Conservation (phyloP, 2,113 vertebrate species). For the Bungarus multicinctus region DNA sequence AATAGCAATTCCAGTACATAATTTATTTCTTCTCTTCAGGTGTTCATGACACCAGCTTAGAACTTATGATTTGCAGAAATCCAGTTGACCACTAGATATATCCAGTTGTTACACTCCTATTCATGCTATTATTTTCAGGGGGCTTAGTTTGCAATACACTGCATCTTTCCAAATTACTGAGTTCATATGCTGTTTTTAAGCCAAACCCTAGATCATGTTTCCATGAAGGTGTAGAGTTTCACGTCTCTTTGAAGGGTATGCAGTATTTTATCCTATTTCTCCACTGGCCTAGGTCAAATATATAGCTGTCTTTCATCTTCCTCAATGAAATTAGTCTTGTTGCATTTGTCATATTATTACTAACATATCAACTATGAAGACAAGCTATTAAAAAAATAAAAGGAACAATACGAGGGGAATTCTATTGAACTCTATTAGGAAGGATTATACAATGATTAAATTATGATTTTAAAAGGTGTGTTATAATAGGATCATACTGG, state of each 20-base stretch:
- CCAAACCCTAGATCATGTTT: background rate
- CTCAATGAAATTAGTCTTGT: background rate
- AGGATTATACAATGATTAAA: slow-evolving; percentile 22
- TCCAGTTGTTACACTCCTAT: background rate
- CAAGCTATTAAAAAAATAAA: slow-evolving; percentile 3
- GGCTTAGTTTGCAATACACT: background rate
- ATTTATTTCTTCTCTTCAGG: background rate
- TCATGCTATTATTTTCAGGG: background rate
- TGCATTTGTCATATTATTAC: slow-evolving; percentile 9
- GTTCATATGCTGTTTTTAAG: background rate
- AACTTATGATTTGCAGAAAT: background rate
- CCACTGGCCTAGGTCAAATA: slow-evolving; percentile 1
- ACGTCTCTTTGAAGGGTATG: background rate
- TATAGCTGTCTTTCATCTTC: slow-evolving; percentile 5
- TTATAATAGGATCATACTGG: background rate
- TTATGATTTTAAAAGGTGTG: background rate
- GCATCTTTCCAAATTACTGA: background rate
- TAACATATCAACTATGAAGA: slow-evolving; percentile 1
- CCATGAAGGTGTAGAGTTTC: background rate
- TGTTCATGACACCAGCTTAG: background rate
- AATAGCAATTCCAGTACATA: background rate
- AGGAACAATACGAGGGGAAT: background rate
- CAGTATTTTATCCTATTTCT: slow-evolving; percentile 2
- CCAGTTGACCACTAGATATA: background rate
- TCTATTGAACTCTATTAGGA: slow-evolving; percentile 5